Conservation (phyloP, 2,797 vertebrate species). For the Characodon lateralis region DNA sequence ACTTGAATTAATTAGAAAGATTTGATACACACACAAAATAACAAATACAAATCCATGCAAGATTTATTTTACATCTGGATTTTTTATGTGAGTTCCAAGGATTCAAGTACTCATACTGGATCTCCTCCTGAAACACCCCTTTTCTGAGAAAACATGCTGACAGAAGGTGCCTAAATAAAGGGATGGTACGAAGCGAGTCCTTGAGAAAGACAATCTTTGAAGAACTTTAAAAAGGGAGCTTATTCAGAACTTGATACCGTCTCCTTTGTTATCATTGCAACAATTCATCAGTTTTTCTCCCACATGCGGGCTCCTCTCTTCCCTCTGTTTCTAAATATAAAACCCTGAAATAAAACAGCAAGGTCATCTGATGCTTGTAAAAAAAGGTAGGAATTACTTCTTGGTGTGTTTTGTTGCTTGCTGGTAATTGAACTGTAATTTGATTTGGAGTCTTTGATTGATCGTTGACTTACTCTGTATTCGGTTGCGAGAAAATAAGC, state of each 20-base stretch:
- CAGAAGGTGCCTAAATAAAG: slow-evolving; percentile 10
- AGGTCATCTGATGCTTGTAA: slow-evolving; percentile 35
- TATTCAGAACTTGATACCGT: slow-evolving; percentile 9
- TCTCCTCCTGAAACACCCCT: neutral
- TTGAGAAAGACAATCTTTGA: slow-evolving; percentile 24
- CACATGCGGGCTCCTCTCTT: neutral
- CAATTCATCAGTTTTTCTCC: slow-evolving; percentile 6
- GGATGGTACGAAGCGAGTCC: neutral
- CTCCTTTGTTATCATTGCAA: slow-evolving; percentile 18
- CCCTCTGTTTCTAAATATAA: slow-evolving; percentile 8
- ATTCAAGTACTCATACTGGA: slow-evolving; percentile 12
- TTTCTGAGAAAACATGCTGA: slow-evolving; percentile 12
- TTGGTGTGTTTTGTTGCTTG: slow-evolving; percentile 37
- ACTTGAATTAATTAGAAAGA: slow-evolving; percentile 18
- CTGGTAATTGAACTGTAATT: slow-evolving; percentile 54
- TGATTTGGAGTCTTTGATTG: slow-evolving; percentile 43
- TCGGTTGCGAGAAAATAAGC: slow-evolving; percentile 20
- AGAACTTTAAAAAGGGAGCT: neutral
- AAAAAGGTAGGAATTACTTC: slow-evolving; percentile 26
- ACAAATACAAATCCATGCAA: neutral
- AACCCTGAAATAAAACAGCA: slow-evolving; percentile 22
- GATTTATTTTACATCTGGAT: slow-evolving; percentile 27
- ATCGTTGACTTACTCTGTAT: slow-evolving; percentile 27
- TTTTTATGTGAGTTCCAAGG: slow-evolving; percentile 21
- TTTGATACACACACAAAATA: neutral